Evolutionary conservation across 2,113 vertebrate species (phyloP).

Genomic region (Nycticryphes semicollaris): DNA sequence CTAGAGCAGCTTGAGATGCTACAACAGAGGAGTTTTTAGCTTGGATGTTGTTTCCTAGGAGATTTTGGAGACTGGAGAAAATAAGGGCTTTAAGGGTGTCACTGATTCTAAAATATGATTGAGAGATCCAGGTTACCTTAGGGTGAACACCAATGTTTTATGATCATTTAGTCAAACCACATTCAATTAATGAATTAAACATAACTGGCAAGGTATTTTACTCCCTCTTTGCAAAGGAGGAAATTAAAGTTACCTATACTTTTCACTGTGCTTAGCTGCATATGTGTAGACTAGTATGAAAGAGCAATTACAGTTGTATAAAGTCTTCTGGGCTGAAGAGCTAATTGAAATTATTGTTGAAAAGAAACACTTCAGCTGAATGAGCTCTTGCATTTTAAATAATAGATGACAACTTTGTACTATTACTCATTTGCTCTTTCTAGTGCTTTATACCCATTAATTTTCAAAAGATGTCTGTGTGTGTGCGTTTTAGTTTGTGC

Average conservation of each 20-base stretch:
- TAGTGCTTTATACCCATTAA: background rate
- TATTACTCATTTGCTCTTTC: background rate
- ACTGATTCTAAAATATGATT: background rate
- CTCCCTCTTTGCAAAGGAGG: background rate
- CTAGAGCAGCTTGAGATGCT: background rate
- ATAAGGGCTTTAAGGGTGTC: background rate
- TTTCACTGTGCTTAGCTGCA: background rate
- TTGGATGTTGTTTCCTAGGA: background rate
- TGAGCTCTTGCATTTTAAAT: background rate
- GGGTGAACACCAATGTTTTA: background rate
- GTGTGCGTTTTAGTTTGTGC: background rate
- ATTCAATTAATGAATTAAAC: background rate
- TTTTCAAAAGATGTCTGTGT: background rate
- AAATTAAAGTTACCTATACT: background rate
- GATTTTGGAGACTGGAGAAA: background rate
- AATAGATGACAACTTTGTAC: background rate
- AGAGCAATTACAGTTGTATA: background rate
- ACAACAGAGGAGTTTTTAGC: background rate
- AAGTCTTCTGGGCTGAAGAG: background rate
- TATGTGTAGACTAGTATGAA: background rate
- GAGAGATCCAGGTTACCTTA: background rate
- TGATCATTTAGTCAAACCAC: background rate
- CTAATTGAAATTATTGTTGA: slow-evolving; percentile 24
- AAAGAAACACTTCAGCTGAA: slow-evolving; percentile 13
- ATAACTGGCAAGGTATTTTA: background rate